Base-by-base conservation (phyloP, 2,888 invertebrate species). In the Drosophila picticornis region DNA sequence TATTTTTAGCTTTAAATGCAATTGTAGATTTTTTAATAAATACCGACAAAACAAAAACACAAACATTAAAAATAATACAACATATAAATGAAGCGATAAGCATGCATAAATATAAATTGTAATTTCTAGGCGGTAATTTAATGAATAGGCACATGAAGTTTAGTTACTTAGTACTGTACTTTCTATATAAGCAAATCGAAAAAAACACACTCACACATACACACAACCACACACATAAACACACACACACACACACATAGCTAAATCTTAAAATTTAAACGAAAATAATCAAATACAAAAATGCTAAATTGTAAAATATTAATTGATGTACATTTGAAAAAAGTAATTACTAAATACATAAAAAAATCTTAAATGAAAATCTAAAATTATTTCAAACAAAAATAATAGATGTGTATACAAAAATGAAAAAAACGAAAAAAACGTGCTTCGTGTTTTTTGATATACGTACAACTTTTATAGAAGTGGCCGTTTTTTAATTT, bases 1-100 rank as follows among this genome's bases (percentile, higher is more conserved):
- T 90, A 90, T 89, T 87, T 87, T 91, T 93, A 93, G 91, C 90
- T 91, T 91, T 90, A 90, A 86, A 90, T 88, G 88, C 90, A 88
- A 88, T 84, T 92, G 91, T 91, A 92, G 88, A 90, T 78, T 88
- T 91, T 88, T 91, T 82, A 88, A 84, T 73, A 74, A 79, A 72
- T 56, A 78, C 57, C 50, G 10, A 43, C 56, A 50, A 64, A 52
- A 52, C 19, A 52, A 6, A 53, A 66, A 31, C 27, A 75, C 72
- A 63, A 76, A 73, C 48, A 46, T 2, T 25, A 25, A 46, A 46
- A 25, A 25, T 46, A 46, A 46, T 46, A 25, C 4, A 25, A 25
- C 46, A 25, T 9, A 77, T 58, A 67, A 70, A 63, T 65, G 56
- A 75, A 40, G 40, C 69, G 55, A 71, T 52, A 72, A 71, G 59